Base-by-base conservation (phyloP, 1,140 invertebrate species). In the Thaumatotibia leucotreta region DNA sequence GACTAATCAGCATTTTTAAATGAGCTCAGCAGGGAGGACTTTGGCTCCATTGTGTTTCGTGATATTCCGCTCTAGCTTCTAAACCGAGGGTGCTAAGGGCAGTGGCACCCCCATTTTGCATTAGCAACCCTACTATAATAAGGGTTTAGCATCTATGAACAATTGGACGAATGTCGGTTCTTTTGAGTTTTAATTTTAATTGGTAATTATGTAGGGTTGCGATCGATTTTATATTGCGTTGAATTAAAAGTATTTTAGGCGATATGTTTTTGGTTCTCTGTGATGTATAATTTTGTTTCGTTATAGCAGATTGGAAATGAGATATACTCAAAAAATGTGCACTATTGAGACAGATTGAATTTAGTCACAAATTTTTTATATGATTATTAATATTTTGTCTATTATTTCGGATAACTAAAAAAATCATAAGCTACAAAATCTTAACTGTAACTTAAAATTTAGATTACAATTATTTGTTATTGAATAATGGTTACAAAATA, bases 81-180 rank as follows among this genome's bases (percentile, higher is more conserved):
- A 11, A 32, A 62, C 2, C 27, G 61, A 52, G 50, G 50, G 52
- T 27, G 23, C 6, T 27, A 58, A 58, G 24, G 52, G 52, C 52
- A 58, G 23, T 58, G n/a, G 52, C 52, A 58, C 52, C 52, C 52
- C 27, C 24, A 17, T 58, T 14, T 8, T 58, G 24, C 52, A 58
- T 58, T 58, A 58, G 23, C 23, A 29, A 58, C 52, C 52, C 52
- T 58, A n/a, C n/a, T n/a, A n/a, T n/a, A 58, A 58, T 58, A 58
- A 58, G 52, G 52, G 52, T 14, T 58, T 58, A 14, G 52, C 4
- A 54, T 5, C 11, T 58, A 27, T 58, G 23, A 58, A 58, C 52
- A 58, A 58, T 14, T 58, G 27, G 6, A 27, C 17, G 49, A 27
- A 58, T 58, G 23, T 31, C 10, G 39, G 39, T 45, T 17, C 20